Conservation (phyloP, 2,888 invertebrate species). For the Meteorus colon region DNA sequence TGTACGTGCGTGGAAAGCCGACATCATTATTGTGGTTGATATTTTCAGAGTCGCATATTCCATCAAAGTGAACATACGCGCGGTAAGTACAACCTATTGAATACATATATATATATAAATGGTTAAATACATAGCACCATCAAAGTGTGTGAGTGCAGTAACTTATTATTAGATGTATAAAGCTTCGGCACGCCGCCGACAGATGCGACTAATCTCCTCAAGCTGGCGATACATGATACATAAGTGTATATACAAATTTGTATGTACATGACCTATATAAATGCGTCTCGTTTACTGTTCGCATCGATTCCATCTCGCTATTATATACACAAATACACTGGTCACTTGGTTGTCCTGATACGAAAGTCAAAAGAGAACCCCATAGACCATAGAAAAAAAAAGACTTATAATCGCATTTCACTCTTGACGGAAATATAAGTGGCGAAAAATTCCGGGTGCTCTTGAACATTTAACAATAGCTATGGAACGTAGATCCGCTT, state of each 20-base stretch:
- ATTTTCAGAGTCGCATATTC: constrained; percentile 59
- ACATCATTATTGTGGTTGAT: constrained; percentile 62
- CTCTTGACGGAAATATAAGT: constrained; percentile 14
- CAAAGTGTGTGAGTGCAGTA: constrained; percentile 4
- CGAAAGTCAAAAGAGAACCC: background rate
- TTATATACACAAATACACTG: background rate
- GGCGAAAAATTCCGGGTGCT: constrained; percentile 23
- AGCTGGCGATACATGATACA: constrained; percentile 53
- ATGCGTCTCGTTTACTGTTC: constrained; percentile 19
- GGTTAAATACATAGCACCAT: constrained; percentile 10
- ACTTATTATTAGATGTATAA: constrained; percentile 28
- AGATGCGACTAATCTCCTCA: constrained; percentile 63
- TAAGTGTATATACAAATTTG: background rate
- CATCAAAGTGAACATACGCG: constrained; percentile 46
- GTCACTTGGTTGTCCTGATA: background rate
- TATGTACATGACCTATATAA: constrained; percentile 1
- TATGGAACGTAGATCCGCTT: constrained; percentile 12
- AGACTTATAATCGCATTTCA: constrained; percentile 12
- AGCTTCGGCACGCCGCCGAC: constrained; percentile 36
- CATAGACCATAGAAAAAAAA: background rate
- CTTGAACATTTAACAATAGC: constrained; percentile 5
- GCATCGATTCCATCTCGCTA: constrained; percentile 31
- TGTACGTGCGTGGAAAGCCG: constrained; percentile 55
- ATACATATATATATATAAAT: background rate
- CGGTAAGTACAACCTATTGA: background rate